Base-by-base conservation (phyloP, 2,888 invertebrate species). In the Parascotia fuliginaria region DNA sequence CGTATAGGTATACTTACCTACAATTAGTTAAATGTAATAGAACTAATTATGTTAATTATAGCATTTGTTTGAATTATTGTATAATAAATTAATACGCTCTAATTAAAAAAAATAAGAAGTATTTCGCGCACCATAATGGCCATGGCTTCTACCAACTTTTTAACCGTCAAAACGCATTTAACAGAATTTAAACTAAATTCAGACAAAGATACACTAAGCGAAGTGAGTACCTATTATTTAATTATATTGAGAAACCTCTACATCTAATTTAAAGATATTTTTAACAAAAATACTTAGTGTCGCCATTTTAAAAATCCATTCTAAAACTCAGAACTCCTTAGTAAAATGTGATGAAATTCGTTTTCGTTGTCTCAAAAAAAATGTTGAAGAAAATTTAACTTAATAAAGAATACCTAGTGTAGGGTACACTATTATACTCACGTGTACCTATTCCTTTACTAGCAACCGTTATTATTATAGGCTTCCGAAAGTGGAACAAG, bases 401-500 rank as follows among this genome's bases (percentile, higher is more conserved):
- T 7, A 24, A 6, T 24, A 24, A 24, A 24, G 1, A 7, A 24
- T 7, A 24, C 4, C 7, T 7, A 24, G 3, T 3, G 24, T 24
- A 7, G 1, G 7, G 1, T 7, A 7, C 7, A 24, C 24, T 40
- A 1, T 7, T 7, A 1, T 7, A 3, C 24, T 40, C 14, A 19
- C 11, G 49, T 44, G 15, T 28, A 49, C 41, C n/a, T n/a, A n/a
- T n/a, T 19, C 24, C 24, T 44, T 34, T 41, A 43, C 11, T 9
- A 45, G 24, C 15, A n/a, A 56, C 44, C 42, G 39, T 53, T 60
- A 34, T 43, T 49, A 36, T 56, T 63, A 42, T 54, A 92, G 91
- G 88, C 86, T 55, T 92, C 92, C 33, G 92, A 87, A 83, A 91
- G 91, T 82, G 92, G 92, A 56, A 90, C 92, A 38, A 92, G 89